Evolutionary conservation across 2,888 invertebrate species (phyloP).

Genomic region (Mimas tiliae): DNA sequence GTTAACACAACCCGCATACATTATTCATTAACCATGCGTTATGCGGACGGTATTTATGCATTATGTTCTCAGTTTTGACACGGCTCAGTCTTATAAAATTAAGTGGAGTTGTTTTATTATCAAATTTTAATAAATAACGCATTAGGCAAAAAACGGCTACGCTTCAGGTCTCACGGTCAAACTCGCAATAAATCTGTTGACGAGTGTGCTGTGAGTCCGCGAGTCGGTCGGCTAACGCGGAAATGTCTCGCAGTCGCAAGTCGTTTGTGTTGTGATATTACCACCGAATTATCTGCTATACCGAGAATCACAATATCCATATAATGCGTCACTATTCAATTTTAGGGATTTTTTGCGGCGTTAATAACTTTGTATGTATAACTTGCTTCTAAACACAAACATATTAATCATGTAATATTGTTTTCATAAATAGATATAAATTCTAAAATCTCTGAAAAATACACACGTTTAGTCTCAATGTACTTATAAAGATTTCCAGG

Average conservation of each 20-base stretch:
- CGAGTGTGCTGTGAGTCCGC: slow-evolving; percentile 45
- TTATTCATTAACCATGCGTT: slow-evolving; percentile 65
- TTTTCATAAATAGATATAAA: background rate
- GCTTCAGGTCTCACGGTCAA: slow-evolving; percentile 81
- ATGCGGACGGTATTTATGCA: slow-evolving; percentile 61
- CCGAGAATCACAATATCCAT: slow-evolving; percentile 55
- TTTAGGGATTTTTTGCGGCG: slow-evolving; percentile 34
- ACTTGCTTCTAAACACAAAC: background rate
- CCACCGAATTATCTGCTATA: slow-evolving; percentile 65
- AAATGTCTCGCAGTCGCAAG: slow-evolving; percentile 48
- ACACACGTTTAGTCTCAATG: background rate
- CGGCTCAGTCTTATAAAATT: slow-evolving; percentile 62
- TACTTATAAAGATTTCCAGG: background rate
- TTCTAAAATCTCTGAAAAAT: background rate
- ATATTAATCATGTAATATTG: background rate
- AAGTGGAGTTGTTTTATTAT: slow-evolving; percentile 71
- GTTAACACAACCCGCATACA: slow-evolving; percentile 47
- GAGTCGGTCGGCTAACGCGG: slow-evolving; percentile 55
- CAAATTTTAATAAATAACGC: slow-evolving; percentile 82
- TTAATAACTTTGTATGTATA: background rate
- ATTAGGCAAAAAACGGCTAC: slow-evolving; percentile 79
- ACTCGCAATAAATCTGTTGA: slow-evolving; percentile 79
- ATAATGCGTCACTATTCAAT: slow-evolving; percentile 52
- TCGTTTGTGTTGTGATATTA: slow-evolving; percentile 44
- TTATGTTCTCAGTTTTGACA: slow-evolving; percentile 64